Conservation (phyloP, 2,113 vertebrate species). For the Gulo gulo region DNA sequence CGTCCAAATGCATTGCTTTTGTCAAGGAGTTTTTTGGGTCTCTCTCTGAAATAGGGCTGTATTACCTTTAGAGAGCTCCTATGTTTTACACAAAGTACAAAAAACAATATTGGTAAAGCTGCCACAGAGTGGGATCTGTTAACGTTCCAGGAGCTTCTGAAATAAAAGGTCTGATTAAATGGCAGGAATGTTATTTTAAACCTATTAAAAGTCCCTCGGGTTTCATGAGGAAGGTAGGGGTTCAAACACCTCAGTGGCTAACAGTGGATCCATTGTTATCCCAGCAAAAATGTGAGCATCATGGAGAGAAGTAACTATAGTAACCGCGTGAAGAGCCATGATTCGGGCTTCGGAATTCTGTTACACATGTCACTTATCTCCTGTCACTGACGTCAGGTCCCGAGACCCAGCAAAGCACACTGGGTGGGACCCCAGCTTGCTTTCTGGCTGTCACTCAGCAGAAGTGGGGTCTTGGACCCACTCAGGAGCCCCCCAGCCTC, state of each 20-base stretch:
- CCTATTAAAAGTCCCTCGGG: constrained; percentile 17
- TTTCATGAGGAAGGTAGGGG: not conserved
- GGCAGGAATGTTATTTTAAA: constrained; percentile 3
- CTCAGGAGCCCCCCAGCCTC: not conserved
- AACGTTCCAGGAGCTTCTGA: constrained; percentile 7
- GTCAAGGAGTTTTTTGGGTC: not conserved
- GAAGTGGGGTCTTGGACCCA: not conserved
- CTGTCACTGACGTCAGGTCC: constrained; percentile 15
- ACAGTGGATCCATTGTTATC: constrained; percentile 16
- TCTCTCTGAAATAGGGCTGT: not conserved
- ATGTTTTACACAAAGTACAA: not conserved
- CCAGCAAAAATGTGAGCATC: not conserved
- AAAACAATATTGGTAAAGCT: not conserved
- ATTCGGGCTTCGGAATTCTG: constrained; percentile 14
- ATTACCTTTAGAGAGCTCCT: not conserved
- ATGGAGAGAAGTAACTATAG: constrained; percentile 52
- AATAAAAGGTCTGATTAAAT: constrained; percentile 22
- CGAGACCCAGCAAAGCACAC: not conserved
- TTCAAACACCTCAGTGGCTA: constrained; percentile 5
- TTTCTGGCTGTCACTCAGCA: not conserved
- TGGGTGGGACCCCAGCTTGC: not conserved
- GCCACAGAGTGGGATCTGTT: not conserved
- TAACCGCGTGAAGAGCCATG: not conserved
- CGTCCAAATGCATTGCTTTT: not conserved
- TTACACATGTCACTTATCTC: constrained; percentile 36